Percentiles rank a stretch among this genome's conserved stretches.
Evolutionary conservation across 2,797 vertebrate genomes (phyloP).

Genomic region (Pelochelys cantorii): DNA sequence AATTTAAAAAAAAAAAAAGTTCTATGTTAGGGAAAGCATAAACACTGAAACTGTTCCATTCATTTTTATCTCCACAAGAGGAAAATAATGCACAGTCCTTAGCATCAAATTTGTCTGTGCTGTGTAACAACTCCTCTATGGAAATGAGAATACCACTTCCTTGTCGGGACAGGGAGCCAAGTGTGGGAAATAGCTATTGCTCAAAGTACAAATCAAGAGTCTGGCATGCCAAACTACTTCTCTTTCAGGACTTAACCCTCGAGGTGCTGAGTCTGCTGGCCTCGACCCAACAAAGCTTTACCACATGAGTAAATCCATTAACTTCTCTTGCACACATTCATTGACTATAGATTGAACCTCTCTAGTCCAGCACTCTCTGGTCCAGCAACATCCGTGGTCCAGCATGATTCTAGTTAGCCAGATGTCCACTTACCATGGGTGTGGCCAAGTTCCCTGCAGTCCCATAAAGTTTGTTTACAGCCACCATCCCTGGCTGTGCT

Average conservation of each 20-base stretch:
- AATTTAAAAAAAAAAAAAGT: constrained; percentile 78
- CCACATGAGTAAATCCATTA: background rate
- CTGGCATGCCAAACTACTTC: background rate
- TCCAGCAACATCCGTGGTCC: too few relatives aligned
- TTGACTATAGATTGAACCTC: background rate
- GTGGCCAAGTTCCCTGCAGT: too few relatives aligned
- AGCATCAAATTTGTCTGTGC: constrained; percentile 37
- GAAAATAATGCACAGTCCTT: constrained; percentile 67
- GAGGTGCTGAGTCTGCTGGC: background rate
- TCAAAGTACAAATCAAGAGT: background rate
- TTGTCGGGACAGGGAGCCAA: background rate
- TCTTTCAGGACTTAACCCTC: background rate
- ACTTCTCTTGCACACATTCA: accelerated
- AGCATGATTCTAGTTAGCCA: too few relatives aligned
- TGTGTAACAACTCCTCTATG: constrained; percentile 33
- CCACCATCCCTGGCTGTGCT: too few relatives aligned
- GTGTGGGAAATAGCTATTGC: constrained; percentile 39
- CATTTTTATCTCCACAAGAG: constrained; percentile 79
- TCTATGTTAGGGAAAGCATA: constrained; percentile 79
- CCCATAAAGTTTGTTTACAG: too few relatives aligned
- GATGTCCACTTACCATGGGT: too few relatives aligned
- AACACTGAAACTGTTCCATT: constrained; percentile 80
- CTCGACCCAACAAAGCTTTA: accelerated
- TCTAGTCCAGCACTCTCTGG: too few relatives aligned
- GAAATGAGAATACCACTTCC: constrained; percentile 31